Evolutionary conservation across 2,888 invertebrate species (phyloP), one percentile per base, ranked within the genome.

Genomic region (Sinohyriopsis cumingii): DNA sequence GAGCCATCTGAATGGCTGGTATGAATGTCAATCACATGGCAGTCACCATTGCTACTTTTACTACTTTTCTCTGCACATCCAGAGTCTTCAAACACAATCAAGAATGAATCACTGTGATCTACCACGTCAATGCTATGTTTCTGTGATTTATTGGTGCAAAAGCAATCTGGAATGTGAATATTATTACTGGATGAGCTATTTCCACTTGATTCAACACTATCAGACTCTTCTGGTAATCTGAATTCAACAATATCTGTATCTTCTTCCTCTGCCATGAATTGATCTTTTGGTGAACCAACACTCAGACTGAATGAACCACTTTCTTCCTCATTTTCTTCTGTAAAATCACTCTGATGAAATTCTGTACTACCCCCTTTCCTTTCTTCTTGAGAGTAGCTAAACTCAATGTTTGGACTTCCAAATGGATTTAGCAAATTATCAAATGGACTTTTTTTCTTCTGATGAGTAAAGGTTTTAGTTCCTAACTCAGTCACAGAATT

Each of bases 31-130:
- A 75, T 73, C 59, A 75, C 71, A 20, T 77, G 67, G 67, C 76
- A 79, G 15, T 68, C 73, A 72, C 69, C 75, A 19, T 63, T 65
- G 15, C 75, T 75, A 63, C 72, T 77, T 59, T 78, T 76, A 18
- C 79, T 77, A 67, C 79, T 81, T 77, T 80, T 80, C 20, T 84
- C 79, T 24, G 69, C 84, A 71, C 85, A 86, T 25, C 86, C 88
- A 12, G 90, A 89, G 75, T 87, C 87, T 75, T 91, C 91, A 84
- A 93, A 92, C 55, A 91, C 89, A 62, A 92, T 91, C 72, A 77
- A 79, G 24, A 89, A 92, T 0, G 92, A 92, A 80, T 92, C 91
- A 66, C 86, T 76, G 9, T 67, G 65, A 18, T 71, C 76, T 19
- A 62, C 69, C 25, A 71, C 45, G 7, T 25, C 53, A 15, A 63